phyloP scores from a whole-genome alignment of 2,113 vertebrate genomes.

The Caranx ignobilis region DNA sequence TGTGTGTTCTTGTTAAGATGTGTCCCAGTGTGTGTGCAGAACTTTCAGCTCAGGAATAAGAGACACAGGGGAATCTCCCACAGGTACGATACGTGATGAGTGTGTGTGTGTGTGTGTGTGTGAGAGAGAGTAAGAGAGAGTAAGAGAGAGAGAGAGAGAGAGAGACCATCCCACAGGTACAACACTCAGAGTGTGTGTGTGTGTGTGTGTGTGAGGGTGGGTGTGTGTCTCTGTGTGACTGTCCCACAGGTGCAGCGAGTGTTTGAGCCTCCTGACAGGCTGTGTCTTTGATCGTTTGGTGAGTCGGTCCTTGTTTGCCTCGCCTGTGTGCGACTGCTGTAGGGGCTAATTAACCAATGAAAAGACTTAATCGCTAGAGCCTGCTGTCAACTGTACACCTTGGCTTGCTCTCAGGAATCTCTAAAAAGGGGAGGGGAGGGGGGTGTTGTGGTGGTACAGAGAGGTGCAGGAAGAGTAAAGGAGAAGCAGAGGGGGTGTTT shows the following conservation, averaged over 20 bases:
- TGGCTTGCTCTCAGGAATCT: slow-evolving; percentile 75
- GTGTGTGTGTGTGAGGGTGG: slow-evolving; percentile 31
- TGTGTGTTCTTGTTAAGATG: slow-evolving; percentile 44
- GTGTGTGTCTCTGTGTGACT: slow-evolving; percentile 60
- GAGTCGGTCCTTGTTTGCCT: slow-evolving; percentile 78
- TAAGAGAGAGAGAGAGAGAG: slow-evolving; percentile 50
- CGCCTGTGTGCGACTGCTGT: slow-evolving; percentile 75
- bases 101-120: slow-evolving; percentile 27
- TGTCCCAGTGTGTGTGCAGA: slow-evolving; percentile 25
- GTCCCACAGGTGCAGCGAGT: slow-evolving; percentile 77
- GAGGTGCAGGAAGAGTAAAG: neutral
- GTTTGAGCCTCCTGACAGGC: slow-evolving; percentile 81
- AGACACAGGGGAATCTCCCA: slow-evolving; percentile 70
- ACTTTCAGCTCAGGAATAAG: slow-evolving; percentile 60
- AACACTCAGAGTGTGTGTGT: slow-evolving; percentile 12
- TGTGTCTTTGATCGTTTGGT: slow-evolving; percentile 80
- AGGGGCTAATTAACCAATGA: slow-evolving; percentile 85
- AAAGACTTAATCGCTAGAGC: slow-evolving; percentile 82
- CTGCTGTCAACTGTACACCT: slow-evolving; percentile 77
- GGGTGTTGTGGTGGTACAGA: neutral
- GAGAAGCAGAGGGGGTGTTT: neutral
- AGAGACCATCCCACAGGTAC: slow-evolving; percentile 71
- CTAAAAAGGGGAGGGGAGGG: slow-evolving; percentile 40
- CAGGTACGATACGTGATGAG: slow-evolving; percentile 66
- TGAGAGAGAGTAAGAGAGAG: slow-evolving; percentile 38